These are phyloP conservation scores for Pterobdella sp. DNA, from an alignment of 2,888 invertebrate species.

Conservation along the genomic window DNA sequence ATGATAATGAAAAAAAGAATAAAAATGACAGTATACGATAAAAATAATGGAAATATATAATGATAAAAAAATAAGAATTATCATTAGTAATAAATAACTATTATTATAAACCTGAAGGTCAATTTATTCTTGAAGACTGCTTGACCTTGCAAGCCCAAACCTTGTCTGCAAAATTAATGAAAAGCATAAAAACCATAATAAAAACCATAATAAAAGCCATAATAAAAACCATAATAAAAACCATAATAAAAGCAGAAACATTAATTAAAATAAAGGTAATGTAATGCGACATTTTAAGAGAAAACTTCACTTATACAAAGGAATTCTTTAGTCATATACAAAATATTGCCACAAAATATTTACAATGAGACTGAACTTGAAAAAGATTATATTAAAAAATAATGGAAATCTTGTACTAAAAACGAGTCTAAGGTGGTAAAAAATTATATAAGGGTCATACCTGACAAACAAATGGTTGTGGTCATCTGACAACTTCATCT, in stretches of 20 bases:
- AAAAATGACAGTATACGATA: not conserved
- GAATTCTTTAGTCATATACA: too few species aligned
- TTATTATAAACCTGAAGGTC: conserved; percentile 64
- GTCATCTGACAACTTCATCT: conserved; percentile 76
- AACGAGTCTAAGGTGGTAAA: too few species aligned
- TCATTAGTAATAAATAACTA: not conserved
- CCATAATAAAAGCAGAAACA: too few species aligned
- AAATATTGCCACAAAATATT: too few species aligned
- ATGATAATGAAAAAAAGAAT: not conserved
- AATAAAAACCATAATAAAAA: too few species aligned
- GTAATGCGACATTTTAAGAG: too few species aligned
- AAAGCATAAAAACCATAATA: not conserved
- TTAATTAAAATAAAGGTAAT: too few species aligned
- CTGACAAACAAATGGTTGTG: conserved; percentile 89
- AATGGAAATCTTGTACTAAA: too few species aligned
- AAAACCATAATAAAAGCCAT: not conserved
- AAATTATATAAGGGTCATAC: too few species aligned
- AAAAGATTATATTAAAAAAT: too few species aligned
- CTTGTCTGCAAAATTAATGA: conserved; percentile 62
- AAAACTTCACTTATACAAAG: too few species aligned
- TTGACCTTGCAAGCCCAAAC: conserved; percentile 93
- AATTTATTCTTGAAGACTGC: conserved; percentile 92
- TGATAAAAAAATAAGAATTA: not conserved
- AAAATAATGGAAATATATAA: not conserved
- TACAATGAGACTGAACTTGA: too few species aligned